A percentile compares a stretch with the other conserved stretches of the same genome.
These are phyloP conservation scores for Alaudala cheleensis DNA, from an alignment of 2,113 vertebrate species.

Conservation along the genomic window DNA sequence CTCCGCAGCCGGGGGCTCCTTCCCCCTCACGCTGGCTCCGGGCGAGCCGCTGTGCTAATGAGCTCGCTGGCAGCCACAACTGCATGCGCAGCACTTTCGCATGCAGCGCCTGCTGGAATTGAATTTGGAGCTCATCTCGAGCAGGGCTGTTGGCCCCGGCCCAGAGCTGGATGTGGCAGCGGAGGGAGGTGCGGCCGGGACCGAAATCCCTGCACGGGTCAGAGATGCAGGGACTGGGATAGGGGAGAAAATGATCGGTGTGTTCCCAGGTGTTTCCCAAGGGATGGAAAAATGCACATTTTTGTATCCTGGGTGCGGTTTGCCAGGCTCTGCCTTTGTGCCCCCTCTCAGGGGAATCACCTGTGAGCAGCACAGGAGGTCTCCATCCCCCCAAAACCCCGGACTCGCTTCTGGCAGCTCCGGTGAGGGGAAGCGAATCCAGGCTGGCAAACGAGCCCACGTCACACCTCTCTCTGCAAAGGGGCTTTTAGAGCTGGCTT, in stretches of 20 bases:
- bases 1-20: background rate
- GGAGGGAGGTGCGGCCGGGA: accelerated
- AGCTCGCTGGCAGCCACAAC: background rate
- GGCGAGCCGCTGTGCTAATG: background rate
- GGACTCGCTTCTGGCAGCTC: background rate
- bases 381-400: background rate
- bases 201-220: accelerated
- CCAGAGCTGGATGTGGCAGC: background rate
- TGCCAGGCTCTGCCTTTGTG: background rate
- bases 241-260: accelerated
- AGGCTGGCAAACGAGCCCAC: background rate
- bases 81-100: background rate
- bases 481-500: background rate
- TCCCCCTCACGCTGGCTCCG: background rate
- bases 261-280: accelerated
- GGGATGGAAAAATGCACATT: accelerated
- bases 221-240: accelerated
- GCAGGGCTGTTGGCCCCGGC: background rate
- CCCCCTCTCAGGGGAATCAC: accelerated
- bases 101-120: background rate
- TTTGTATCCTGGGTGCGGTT: background rate
- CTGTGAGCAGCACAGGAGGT: background rate
- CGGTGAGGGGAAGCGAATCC: background rate
- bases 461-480: background rate
- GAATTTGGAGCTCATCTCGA: background rate